Evolutionary conservation across 2,113 vertebrate species (phyloP), one percentile per base, ranked within the genome.

Genomic region (Pelodiscus sinensis): DNA sequence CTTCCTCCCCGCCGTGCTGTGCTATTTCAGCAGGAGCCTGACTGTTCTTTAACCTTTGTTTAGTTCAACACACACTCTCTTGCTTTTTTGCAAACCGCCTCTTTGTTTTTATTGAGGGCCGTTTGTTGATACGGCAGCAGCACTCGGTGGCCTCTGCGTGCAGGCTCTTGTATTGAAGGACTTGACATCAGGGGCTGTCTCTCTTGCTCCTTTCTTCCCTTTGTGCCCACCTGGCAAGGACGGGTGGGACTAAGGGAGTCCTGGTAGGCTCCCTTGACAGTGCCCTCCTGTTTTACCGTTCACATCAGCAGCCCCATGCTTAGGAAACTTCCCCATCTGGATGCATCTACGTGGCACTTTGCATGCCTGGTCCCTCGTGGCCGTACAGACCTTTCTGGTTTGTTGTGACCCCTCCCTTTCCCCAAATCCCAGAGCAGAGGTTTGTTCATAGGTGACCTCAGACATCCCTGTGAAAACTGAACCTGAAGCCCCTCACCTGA

Each of bases 21-120:
- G 97, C 96, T 97, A 94, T 97, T 97, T 91, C 97, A 98, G 93
- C 96, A 96, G 96, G 91, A 97, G 97, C 93, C 96, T 96, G 98
- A 97, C 97, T 97, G 96, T 97, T 98, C 97, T 97, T 97, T 97
- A 98, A 97, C 96, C 96, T 97, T 97, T 92, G 96, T 96, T 96
- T 95, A 97, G 96, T 97, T 95, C 95, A 97, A 85, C 96, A 94
- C 90, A 96, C 95, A 93, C 84, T 62, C 85, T 94, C 85, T 94
- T 6, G 51, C 50, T 77, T 92, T 94, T 92, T 92, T 73, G 60
- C 87, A 77, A 85, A 81, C 88, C 84, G 79, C 57, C 0, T 0
- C 87, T 94, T 91, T 88, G 80, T 90, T 94, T 96, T 94, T 93
- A 91, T 35, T 71, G 89, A 80, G 82, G 93, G 91, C 96, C 96